A percentile compares a stretch with the other conserved stretches of the same genome.
Evolutionary conservation across 2,113 vertebrate genomes (phyloP).

Genomic region (Cinclus mexicanus): DNA sequence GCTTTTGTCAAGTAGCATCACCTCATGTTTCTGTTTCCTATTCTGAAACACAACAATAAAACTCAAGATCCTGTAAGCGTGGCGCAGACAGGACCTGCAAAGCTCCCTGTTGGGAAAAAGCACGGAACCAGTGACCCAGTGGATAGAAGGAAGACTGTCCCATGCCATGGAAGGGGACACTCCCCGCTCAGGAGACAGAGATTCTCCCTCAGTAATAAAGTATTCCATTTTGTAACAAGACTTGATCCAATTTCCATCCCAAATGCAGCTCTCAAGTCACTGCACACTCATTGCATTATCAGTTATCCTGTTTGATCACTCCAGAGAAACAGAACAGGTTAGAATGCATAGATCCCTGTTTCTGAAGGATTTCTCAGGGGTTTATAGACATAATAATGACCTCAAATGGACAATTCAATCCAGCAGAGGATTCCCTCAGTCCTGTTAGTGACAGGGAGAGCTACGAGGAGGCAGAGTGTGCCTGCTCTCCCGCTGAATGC

Average conservation of each 20-base stretch:
- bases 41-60: not conserved
- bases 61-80: accelerated
- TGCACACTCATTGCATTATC: not conserved
- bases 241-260: not conserved
- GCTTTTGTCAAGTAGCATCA: not conserved
- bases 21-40: not conserved
- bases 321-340: not conserved
- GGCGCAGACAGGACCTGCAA: not conserved
- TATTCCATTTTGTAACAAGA: not conserved
- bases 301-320: not conserved
- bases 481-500: not conserved
- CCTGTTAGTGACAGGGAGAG: not conserved
- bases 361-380: not conserved
- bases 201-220: not conserved
- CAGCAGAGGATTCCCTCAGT: not conserved
- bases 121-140: not conserved
- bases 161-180: not conserved
- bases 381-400: not conserved
- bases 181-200: not conserved
- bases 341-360: not conserved
- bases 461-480: not conserved
- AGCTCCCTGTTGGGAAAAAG: not conserved
- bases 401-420: not conserved
- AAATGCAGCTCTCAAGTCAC: not conserved
- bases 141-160: not conserved